Conservation (phyloP, 2,113 vertebrate genomes). For the Hymenochirus boettgeri region DNA sequence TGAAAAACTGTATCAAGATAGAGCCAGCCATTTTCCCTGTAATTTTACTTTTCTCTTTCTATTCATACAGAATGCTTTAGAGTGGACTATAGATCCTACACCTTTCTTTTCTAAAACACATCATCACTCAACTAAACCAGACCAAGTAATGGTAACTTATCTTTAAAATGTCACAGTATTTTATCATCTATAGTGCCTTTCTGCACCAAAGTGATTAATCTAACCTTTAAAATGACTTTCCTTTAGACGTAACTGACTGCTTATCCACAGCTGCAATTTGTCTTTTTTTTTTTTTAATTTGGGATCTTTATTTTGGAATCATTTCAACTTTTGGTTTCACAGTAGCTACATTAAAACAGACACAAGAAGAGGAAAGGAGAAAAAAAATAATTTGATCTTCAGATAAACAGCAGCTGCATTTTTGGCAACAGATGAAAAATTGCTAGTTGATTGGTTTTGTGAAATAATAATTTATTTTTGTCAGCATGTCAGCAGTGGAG, state of each 20-base stretch:
- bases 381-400: slow-evolving; percentile 9
- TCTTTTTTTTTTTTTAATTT: slow-evolving; percentile 67
- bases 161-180: slow-evolving; percentile 58
- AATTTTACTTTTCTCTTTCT: background rate
- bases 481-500: slow-evolving; percentile 67
- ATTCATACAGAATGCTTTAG: slow-evolving; percentile 66
- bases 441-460: slow-evolving; percentile 58
- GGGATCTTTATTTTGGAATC: slow-evolving; percentile 85
- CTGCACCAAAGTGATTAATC: slow-evolving; percentile 73
- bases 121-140: slow-evolving; percentile 57
- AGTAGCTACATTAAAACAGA: slow-evolving; percentile 64
- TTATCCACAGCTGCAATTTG: slow-evolving; percentile 83
- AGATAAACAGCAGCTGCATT: slow-evolving; percentile 69
- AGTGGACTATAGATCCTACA: slow-evolving; percentile 65
- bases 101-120: slow-evolving; percentile 59
- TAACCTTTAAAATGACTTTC: slow-evolving; percentile 72
- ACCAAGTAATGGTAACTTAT: slow-evolving; percentile 80
- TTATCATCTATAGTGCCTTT: slow-evolving; percentile 59
- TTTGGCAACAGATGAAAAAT: slow-evolving; percentile 68
- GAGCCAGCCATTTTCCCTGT: background rate
- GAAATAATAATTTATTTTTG: slow-evolving; percentile 55
- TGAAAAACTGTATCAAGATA: no score
- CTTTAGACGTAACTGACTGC: slow-evolving; percentile 71
- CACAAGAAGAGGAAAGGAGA: slow-evolving; percentile 9
- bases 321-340: slow-evolving; percentile 75